Percentiles rank a stretch among this genome's conserved stretches.
Conservation (phyloP, 2,113 vertebrate genomes). For the Butorides virescens region DNA sequence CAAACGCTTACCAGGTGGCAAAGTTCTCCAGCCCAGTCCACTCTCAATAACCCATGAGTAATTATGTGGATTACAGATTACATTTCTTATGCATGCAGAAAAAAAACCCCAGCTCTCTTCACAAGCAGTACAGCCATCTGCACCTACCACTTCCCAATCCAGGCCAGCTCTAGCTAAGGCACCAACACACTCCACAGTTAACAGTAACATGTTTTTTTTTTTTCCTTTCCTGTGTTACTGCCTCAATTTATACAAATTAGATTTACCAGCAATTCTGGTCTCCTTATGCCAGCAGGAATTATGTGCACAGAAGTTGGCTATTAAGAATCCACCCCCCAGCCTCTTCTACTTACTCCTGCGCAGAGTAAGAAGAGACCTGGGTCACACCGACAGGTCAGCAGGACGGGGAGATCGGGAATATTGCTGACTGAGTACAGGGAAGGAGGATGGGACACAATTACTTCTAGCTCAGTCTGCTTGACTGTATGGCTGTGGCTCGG, state of each 20-base stretch:
- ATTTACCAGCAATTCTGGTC: neutral
- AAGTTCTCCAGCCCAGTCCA: neutral
- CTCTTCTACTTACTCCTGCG: neutral
- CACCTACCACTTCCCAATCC: neutral
- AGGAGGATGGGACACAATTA: neutral
- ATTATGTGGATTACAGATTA: neutral
- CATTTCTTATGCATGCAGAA: neutral
- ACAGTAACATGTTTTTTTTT: neutral
- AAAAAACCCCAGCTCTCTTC: neutral
- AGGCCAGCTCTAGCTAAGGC: neutral
- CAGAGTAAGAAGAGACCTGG: neutral
- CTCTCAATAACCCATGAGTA: neutral
- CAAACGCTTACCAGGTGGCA: neutral
- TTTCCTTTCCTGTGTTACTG: neutral
- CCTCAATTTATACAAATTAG: neutral
- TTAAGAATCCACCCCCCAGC: neutral
- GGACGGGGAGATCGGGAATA: neutral
- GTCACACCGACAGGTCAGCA: neutral
- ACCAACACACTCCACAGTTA: neutral
- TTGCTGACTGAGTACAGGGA: accelerated
- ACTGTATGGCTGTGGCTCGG: neutral
- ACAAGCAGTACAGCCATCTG: neutral
- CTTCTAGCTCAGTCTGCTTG: neutral
- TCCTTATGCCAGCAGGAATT: neutral
- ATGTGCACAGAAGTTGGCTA: neutral